Conservation (phyloP, 2,113 vertebrate genomes). For the Otocyon megalotis region DNA sequence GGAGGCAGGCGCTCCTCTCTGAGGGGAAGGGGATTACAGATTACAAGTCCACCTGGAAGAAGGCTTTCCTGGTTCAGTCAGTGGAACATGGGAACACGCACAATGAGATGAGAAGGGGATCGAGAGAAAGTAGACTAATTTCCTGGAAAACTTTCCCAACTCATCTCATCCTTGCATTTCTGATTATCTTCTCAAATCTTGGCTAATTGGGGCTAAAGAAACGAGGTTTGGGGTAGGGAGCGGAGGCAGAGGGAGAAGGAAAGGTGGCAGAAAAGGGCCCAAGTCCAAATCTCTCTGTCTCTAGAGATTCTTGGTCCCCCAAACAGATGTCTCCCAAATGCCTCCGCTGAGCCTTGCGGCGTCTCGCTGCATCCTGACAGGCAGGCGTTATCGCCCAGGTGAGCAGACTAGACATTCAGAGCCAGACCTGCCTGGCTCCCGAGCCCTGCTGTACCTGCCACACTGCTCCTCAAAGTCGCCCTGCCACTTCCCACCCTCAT, state of each 20-base stretch:
- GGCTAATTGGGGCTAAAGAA: background rate
- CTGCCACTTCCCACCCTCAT: slow-evolving; percentile 60
- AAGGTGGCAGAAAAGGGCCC: background rate
- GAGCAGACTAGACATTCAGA: slow-evolving; percentile 8
- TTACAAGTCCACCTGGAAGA: background rate
- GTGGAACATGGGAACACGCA: background rate
- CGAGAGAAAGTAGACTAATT: background rate
- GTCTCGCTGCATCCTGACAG: background rate
- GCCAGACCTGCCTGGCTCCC: background rate
- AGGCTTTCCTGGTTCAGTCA: background rate
- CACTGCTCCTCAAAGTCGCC: background rate
- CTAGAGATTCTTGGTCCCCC: background rate
- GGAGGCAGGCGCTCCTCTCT: background rate
- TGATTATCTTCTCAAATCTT: background rate
- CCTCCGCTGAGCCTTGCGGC: background rate
- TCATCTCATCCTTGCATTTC: background rate
- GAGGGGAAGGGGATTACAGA: background rate
- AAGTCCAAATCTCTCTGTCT: background rate
- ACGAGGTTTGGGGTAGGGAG: background rate
- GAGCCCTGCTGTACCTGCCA: background rate
- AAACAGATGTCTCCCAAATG: background rate
- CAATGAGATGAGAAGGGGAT: background rate
- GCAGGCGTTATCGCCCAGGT: background rate
- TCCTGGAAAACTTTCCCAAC: background rate
- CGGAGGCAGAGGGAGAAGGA: background rate